Evolutionary conservation across 2,888 invertebrate genomes (phyloP).

Genomic region (Ypsolopha sequella): DNA sequence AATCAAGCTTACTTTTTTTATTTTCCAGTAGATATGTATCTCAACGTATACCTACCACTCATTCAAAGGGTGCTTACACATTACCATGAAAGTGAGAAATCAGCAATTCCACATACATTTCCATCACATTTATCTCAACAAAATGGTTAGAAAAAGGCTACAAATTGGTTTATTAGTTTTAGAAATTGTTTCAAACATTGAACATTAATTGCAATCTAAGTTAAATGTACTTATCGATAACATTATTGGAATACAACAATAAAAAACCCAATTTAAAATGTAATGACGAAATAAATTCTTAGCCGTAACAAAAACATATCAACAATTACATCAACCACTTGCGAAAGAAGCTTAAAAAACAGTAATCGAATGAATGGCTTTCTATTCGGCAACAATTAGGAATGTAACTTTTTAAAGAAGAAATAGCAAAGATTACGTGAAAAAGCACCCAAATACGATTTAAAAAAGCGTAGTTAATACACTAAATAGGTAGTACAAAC

Average conservation of each 20-base stretch:
- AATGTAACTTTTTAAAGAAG: slow-evolving; percentile 38
- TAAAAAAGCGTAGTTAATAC: not conserved
- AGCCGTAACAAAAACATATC: slow-evolving; percentile 45
- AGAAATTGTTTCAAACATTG: too few relatives aligned
- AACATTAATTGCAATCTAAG: too few relatives aligned
- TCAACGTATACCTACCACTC: slow-evolving; percentile 3
- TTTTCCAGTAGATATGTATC: not conserved
- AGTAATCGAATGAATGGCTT: slow-evolving; percentile 22
- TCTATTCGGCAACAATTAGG: slow-evolving; percentile 35
- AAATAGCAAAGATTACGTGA: slow-evolving; percentile 27
- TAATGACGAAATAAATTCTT: slow-evolving; percentile 65
- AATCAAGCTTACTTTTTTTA: not conserved
- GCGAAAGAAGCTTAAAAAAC: not conserved
- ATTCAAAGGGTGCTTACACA: not conserved
- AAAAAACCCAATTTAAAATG: slow-evolving; percentile 44
- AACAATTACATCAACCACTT: slow-evolving; percentile 48
- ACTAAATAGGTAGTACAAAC: not conserved
- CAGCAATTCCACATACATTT: too few relatives aligned
- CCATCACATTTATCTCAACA: too few relatives aligned
- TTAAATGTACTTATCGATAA: slow-evolving; percentile 37
- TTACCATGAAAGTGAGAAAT: not conserved
- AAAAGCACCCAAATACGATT: slow-evolving; percentile 42
- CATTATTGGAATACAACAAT: slow-evolving; percentile 46
- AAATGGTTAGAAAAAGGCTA: too few relatives aligned
- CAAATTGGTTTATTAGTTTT: too few relatives aligned